These are phyloP conservation scores for Meandrusa payeni DNA, from an alignment of 2,888 invertebrate species.

Conservation along the genomic window DNA sequence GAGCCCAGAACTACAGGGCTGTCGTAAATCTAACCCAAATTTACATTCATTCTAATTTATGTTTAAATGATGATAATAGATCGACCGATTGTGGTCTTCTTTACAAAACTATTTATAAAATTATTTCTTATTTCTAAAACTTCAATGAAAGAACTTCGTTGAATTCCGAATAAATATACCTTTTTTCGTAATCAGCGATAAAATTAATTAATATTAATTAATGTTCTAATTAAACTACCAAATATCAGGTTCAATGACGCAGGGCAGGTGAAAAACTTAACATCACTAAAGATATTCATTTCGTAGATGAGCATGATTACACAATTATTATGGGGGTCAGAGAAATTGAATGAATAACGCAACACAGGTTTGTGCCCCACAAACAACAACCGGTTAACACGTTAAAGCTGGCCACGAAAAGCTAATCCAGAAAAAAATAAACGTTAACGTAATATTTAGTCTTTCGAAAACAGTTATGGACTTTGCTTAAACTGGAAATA, in stretches of 20 bases:
- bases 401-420: conserved; percentile 25
- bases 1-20: too few relatives aligned
- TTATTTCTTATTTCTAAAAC: not conserved
- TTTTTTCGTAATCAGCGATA: not conserved
- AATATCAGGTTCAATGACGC: conserved; percentile 19
- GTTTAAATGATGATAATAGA: too few relatives aligned
- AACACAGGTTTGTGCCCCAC: conserved; percentile 19
- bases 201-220: not conserved
- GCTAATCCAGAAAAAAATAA: conserved; percentile 10
- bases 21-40: too few relatives aligned
- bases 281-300: conserved; percentile 6
- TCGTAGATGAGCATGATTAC: conserved; percentile 18
- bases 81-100: too few relatives aligned
- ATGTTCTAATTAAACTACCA: conserved; percentile 1
- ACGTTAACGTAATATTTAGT: conserved; percentile 3
- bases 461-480: too few relatives aligned
- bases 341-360: conserved; percentile 34
- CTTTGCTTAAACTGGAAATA: too few relatives aligned
- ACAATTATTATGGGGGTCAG: conserved; percentile 25
- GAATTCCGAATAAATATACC: not conserved
- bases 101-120: too few relatives aligned
- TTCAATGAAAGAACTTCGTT: not conserved
- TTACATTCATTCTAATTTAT: too few relatives aligned
- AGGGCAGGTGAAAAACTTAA: not conserved
- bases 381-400: conserved; percentile 24